Percentiles rank a stretch among this genome's conserved stretches.
Evolutionary conservation across 2,888 invertebrate species (phyloP).

Genomic region (Drymonia ruficornis): DNA sequence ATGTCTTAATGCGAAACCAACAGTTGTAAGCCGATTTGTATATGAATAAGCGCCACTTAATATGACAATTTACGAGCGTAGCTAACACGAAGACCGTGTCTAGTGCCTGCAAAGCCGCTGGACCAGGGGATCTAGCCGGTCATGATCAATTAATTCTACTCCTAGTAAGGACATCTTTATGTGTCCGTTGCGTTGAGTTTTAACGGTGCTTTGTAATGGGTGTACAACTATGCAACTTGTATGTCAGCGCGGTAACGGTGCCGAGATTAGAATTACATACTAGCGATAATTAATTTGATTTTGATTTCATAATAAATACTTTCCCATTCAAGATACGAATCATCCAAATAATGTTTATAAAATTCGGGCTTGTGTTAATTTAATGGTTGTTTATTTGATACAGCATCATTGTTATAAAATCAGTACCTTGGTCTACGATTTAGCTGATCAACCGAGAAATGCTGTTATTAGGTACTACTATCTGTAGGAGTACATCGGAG

Average conservation of each 20-base stretch:
- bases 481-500: neutral
- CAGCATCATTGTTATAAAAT: no score
- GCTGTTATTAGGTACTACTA: no score
- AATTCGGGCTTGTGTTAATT: no score
- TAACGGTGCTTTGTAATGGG: constrained; percentile 59
- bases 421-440: no score
- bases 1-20: constrained; percentile 58
- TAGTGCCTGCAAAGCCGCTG: constrained; percentile 43
- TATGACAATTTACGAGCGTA: constrained; percentile 68
- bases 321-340: no score
- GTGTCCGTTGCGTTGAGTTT: constrained; percentile 44
- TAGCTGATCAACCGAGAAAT: no score
- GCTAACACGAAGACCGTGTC: constrained; percentile 45
- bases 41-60: constrained; percentile 64
- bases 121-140: constrained; percentile 25
- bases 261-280: neutral
- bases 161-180: constrained; percentile 65
- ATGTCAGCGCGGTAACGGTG: constrained; percentile 13
- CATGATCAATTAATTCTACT: constrained; percentile 67
- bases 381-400: no score
- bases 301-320: neutral
- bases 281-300: neutral
- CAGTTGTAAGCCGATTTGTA: constrained; percentile 63
- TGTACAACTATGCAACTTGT: constrained; percentile 18
- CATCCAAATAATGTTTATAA: no score